Evolutionary conservation across 2,797 vertebrate genomes (phyloP).

Genomic region (Sebastes vulpes): DNA sequence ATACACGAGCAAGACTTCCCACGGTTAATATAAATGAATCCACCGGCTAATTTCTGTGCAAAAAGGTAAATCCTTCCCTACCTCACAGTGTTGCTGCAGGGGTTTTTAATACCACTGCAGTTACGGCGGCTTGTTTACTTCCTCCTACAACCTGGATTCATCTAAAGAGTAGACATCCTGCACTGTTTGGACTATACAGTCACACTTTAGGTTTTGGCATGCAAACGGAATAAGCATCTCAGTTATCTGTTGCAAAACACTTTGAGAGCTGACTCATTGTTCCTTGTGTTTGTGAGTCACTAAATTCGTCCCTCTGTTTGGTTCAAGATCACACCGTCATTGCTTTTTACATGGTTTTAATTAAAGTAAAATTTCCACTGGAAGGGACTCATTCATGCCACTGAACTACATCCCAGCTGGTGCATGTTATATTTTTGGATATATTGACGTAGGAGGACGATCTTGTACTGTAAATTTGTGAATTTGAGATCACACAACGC

Average conservation of each 20-base stretch:
- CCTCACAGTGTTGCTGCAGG: not conserved
- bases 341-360: not conserved
- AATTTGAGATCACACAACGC: not conserved
- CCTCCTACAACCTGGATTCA: not conserved
- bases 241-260: not conserved
- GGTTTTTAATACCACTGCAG: not conserved
- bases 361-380: not conserved
- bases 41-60: not conserved
- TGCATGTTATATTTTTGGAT: not conserved
- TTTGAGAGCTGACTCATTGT: not conserved
- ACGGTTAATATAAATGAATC: not conserved
- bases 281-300: not conserved
- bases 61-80: not conserved
- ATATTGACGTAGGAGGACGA: conserved; percentile 5
- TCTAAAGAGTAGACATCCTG: not conserved
- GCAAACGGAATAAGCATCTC: not conserved
- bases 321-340: not conserved
- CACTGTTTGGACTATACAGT: not conserved
- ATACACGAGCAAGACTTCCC: not conserved
- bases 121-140: not conserved
- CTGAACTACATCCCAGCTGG: not conserved
- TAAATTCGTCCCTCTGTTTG: not conserved
- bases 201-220: not conserved
- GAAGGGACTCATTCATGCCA: not conserved
- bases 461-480: not conserved